These are phyloP conservation scores for Pemphredon lugubris DNA, from an alignment of 2,888 invertebrate species.

Conservation along the genomic window DNA sequence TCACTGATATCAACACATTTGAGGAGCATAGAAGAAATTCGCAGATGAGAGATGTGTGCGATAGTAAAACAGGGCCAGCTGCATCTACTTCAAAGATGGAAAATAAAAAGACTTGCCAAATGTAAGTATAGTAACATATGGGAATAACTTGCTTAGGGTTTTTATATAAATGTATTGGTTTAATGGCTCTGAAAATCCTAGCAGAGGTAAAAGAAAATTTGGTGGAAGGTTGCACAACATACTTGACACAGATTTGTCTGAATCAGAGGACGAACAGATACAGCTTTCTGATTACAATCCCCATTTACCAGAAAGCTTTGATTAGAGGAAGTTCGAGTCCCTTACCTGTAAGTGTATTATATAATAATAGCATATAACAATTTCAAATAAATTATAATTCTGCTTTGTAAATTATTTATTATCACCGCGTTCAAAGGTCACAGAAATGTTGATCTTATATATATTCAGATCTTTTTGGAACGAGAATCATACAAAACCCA, in stretches of 20 bases:
- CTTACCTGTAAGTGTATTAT: constrained; percentile 35
- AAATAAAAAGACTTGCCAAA: not conserved
- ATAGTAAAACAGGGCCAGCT: not conserved
- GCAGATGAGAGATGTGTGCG: constrained; percentile 19
- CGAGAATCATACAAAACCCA: too few species aligned
- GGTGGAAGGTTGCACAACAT: constrained; percentile 67
- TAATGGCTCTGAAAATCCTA: not conserved
- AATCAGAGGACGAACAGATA: constrained; percentile 32
- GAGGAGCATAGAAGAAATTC: constrained; percentile 42
- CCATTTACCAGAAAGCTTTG: constrained; percentile 30
- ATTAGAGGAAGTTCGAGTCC: constrained; percentile 20
- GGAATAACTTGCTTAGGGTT: not conserved
- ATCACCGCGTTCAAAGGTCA: not conserved
- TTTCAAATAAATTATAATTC: constrained; percentile 8
- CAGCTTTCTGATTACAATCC: constrained; percentile 15
- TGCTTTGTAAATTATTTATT: not conserved
- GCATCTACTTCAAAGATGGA: constrained; percentile 38
- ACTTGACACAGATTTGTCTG: constrained; percentile 67
- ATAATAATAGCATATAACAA: too few species aligned
- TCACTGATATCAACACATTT: constrained; percentile 52
- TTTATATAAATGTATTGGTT: not conserved
- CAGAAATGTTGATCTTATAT: not conserved
- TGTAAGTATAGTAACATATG: constrained; percentile 13
- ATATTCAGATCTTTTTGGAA: too few species aligned
- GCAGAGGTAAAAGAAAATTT: constrained; percentile 36